Evolutionary conservation across 2,113 vertebrate genomes (phyloP), one percentile per base, ranked within the genome.

Genomic region (Brevimyrus niger): DNA sequence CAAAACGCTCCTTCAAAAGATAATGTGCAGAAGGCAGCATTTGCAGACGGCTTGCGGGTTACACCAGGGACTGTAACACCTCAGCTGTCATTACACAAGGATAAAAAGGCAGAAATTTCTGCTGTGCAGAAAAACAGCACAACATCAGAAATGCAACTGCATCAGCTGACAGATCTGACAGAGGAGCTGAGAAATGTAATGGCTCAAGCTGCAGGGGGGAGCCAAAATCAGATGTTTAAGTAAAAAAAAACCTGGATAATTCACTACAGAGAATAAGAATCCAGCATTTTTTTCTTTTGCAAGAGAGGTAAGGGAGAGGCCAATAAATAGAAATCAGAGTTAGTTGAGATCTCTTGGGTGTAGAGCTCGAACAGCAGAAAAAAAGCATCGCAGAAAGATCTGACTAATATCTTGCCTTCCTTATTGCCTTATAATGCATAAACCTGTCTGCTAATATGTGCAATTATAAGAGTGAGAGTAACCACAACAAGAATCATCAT

Each of bases 41-140:
- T 80, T 80, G 73, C 46, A 48, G 44, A 48, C 46, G 42, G 44
- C 42, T 10, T n/a, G 38, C 82, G 21, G 82, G 42, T 85, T n/a
- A 85, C 82, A 48, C 82, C 82, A 47, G 82, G 42, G 82, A 85
- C 46, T 80, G 42, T 48, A 48, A n/a, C 38, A n/a, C 21, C 82
- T 47, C 82, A 48, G 82, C 82, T 19, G 3, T 85, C 82, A 85
- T 85, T 85, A 85, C 82, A 85, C 44, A n/a, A n/a, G 47, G 73
- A 80, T 80, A n/a, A 80, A 80, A 80, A 80, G 46, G 38, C 82
- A 85, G 42, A n/a, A 48, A 84, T 42, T 19, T 83, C 82, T 47
- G 82, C 38, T 47, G 82, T 84, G 44, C 82, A 85, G 82, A 48
- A n/a, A 80, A 80, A 42, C 73, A 80, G 31, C 73, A 80, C 35